These are phyloP conservation scores for Sinocyclocheilus anshuiensis DNA, from an alignment of 2,113 vertebrate genomes.

Conservation along the genomic window DNA sequence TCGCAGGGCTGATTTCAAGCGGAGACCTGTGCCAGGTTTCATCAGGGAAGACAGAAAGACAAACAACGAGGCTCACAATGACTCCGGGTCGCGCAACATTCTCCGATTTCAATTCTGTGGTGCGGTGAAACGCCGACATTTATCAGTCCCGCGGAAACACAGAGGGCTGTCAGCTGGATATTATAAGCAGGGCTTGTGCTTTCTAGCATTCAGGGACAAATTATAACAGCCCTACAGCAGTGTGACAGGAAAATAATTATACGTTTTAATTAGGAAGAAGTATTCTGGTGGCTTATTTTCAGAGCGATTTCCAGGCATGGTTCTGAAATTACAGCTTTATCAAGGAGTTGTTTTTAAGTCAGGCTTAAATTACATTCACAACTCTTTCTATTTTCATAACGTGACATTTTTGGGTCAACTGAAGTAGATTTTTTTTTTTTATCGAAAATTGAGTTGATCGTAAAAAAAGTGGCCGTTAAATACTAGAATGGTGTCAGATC, in stretches of 20 bases:
- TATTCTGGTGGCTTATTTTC: conserved; percentile 13
- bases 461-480: background rate
- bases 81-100: conserved; percentile 61
- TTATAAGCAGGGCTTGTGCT: conserved; percentile 12
- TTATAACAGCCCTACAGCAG: background rate
- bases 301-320: conserved; percentile 15
- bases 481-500: background rate
- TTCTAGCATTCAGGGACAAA: conserved; percentile 21
- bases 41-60: conserved; percentile 11
- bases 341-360: background rate
- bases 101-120: conserved; percentile 35
- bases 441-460: background rate
- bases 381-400: background rate
- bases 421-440: background rate
- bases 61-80: conserved; percentile 21
- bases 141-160: conserved; percentile 22
- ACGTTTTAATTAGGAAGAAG: conserved; percentile 27
- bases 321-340: background rate
- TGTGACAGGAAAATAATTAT: conserved; percentile 18
- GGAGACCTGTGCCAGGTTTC: conserved; percentile 6
- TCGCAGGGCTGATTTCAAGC: conserved; percentile 9
- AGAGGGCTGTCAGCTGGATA: background rate
- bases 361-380: background rate
- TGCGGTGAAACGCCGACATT: conserved; percentile 44
- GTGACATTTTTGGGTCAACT: background rate